These are phyloP conservation scores for Araneus ventricosus DNA, from an alignment of 1,140 invertebrate genomes.

Conservation along the genomic window DNA sequence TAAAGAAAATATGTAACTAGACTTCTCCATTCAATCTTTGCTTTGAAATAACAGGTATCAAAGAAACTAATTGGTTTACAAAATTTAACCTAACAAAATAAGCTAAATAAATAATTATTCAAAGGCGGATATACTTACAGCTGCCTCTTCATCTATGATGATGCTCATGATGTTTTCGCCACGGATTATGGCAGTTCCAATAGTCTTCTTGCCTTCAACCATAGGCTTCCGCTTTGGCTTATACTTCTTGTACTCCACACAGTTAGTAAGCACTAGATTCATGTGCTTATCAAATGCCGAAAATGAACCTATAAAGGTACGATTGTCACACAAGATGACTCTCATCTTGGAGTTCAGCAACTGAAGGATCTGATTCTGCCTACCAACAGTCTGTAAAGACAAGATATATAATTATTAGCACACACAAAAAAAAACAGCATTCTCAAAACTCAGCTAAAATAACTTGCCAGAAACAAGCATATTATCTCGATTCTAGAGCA, in stretches of 20 bases:
- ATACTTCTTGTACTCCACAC: conserved; percentile 62
- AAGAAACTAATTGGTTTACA: too few relatives aligned
- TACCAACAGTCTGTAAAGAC: conserved; percentile 49
- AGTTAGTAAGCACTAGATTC: conserved; percentile 48
- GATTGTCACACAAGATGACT: conserved; percentile 46
- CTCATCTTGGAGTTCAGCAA: conserved; percentile 18
- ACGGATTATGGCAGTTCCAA: conserved; percentile 17
- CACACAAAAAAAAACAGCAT: too few relatives aligned
- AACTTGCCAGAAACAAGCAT: too few relatives aligned
- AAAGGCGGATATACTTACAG: not conserved
- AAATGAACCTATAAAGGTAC: conserved; percentile 55
- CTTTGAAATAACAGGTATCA: too few relatives aligned
- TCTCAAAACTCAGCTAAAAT: too few relatives aligned
- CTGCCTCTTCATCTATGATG: conserved; percentile 17
- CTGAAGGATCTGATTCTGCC: not conserved
- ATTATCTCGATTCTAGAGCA: too few relatives aligned
- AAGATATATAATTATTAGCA: too few relatives aligned
- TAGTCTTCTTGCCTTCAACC: conserved; percentile 15
- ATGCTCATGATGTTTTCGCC: conserved; percentile 59
- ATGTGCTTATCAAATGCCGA: conserved; percentile 37
- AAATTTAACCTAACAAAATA: too few relatives aligned
- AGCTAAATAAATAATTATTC: not conserved
- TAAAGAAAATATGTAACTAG: too few relatives aligned
- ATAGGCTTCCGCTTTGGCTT: not conserved
- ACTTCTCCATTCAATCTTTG: too few relatives aligned